These are phyloP conservation scores for Scortum barcoo DNA, from an alignment of 2,113 vertebrate genomes.

Conservation along the genomic window DNA sequence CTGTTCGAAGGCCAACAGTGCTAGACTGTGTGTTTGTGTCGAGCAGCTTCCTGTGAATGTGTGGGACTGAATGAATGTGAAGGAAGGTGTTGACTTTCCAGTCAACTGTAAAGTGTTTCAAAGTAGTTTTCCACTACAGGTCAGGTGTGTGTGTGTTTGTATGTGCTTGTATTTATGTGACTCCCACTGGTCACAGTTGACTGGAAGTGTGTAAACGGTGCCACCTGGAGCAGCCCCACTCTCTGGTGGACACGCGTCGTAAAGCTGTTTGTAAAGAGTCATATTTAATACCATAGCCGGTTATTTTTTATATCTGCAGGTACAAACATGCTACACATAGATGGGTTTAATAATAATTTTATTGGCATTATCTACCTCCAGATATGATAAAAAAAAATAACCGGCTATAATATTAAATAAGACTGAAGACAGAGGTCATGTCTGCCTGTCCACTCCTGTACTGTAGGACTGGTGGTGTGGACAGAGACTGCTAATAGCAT, in stretches of 20 bases:
- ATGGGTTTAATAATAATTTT: neutral
- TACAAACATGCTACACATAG: neutral
- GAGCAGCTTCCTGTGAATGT: conserved; percentile 18
- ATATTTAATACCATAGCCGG: no score
- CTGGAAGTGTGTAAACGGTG: conserved; percentile 43
- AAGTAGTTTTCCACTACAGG: conserved; percentile 40
- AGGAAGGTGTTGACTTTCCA: conserved; percentile 23
- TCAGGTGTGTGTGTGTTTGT: conserved; percentile 13
- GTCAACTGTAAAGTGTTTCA: conserved; percentile 27
- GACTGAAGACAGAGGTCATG: neutral
- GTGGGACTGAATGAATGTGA: conserved; percentile 18
- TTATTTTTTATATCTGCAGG: no score
- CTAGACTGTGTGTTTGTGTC: neutral
- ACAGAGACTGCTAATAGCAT: conserved; percentile 60
- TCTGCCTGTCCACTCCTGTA: neutral
- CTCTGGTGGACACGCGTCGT: neutral
- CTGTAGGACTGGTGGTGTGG: conserved; percentile 11
- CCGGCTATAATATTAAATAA: neutral
- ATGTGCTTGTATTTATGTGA: neutral
- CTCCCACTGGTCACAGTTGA: conserved; percentile 42
- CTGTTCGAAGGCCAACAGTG: neutral
- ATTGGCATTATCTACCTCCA: neutral
- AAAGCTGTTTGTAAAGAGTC: neutral
- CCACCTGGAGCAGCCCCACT: conserved; percentile 40
- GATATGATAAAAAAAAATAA: neutral